Evolutionary conservation across 1,140 invertebrate species (phyloP).

Genomic region (Aphidius gifuensis): DNA sequence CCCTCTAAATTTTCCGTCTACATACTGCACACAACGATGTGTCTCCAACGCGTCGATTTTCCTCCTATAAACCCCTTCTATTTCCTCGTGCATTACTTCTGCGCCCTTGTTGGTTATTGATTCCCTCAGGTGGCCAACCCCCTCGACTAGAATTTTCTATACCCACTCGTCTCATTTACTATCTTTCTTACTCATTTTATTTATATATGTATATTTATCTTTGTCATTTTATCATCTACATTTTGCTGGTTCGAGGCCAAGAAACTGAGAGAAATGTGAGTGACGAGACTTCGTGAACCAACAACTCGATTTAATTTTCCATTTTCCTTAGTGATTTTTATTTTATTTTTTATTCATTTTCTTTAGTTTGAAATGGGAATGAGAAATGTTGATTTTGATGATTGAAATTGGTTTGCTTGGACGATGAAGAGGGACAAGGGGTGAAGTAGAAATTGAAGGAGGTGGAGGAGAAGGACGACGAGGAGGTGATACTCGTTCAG

Average conservation of each 20-base stretch:
- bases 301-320: slow-evolving; percentile 17
- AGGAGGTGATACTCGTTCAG: background rate
- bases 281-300: slow-evolving; percentile 27
- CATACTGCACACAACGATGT: background rate
- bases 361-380: slow-evolving; percentile 1
- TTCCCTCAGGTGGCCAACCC: slow-evolving; percentile 50
- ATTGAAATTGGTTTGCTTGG: slow-evolving; percentile 3
- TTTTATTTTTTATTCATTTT: slow-evolving; percentile 13
- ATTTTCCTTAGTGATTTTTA: slow-evolving; percentile 10
- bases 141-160: slow-evolving; percentile 30
- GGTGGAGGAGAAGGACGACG: background rate
- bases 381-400: background rate
- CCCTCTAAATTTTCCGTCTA: no score
- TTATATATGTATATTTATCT: no score
- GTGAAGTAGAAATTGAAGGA: background rate
- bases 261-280: slow-evolving; percentile 18
- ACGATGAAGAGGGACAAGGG: background rate
- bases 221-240: background rate
- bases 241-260: slow-evolving; percentile 4
- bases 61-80: slow-evolving; percentile 25
- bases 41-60: background rate
- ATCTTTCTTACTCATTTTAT: no score
- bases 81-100: slow-evolving; percentile 12
- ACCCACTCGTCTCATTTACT: no score
- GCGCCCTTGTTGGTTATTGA: slow-evolving; percentile 52